Conservation (phyloP, 2,888 invertebrate genomes). For the Encarsia formosa region DNA sequence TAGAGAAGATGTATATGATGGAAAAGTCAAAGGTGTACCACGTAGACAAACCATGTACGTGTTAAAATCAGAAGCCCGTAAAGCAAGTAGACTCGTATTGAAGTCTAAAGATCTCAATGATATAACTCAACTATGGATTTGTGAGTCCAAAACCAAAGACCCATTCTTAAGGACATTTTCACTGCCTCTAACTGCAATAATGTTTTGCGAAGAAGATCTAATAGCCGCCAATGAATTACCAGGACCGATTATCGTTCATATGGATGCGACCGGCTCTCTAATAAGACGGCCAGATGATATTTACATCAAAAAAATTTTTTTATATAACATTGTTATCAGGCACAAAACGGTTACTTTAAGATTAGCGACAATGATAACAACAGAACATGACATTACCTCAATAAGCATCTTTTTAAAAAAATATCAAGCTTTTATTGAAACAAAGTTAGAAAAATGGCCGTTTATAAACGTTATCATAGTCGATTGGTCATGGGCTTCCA, state of each 20-base stretch:
- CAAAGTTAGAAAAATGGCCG: conserved; percentile 9
- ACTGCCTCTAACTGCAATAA: conserved; percentile 7
- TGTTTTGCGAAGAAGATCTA: conserved; percentile 13
- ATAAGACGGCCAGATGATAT: conserved; percentile 16
- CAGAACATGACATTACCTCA: conserved; percentile 16
- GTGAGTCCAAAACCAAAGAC: conserved; percentile 1
- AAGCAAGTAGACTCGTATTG: conserved; percentile 1
- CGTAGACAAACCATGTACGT: conserved; percentile 6
- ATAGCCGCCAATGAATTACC: neutral
- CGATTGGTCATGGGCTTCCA: conserved; percentile 24
- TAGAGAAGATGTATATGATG: conserved; percentile 9
- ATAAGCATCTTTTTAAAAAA: conserved; percentile 19
- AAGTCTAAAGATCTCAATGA: conserved; percentile 24
- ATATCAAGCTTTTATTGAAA: conserved; percentile 15
- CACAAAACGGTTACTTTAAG: conserved; percentile 5
- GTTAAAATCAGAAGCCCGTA: conserved; percentile 15
- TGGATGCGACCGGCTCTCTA: conserved; percentile 25
- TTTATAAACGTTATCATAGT: conserved; percentile 16
- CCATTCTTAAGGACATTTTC: conserved; percentile 1
- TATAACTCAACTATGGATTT: conserved; percentile 5
- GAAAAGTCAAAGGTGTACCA: conserved; percentile 1
- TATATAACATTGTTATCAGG: conserved; percentile 17
- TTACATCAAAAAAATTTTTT: conserved; percentile 20
- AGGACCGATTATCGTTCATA: conserved; percentile 14
- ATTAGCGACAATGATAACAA: conserved; percentile 18